Base-by-base conservation (phyloP, 2,888 invertebrate genomes). In the Lasioglossum calceatum region DNA sequence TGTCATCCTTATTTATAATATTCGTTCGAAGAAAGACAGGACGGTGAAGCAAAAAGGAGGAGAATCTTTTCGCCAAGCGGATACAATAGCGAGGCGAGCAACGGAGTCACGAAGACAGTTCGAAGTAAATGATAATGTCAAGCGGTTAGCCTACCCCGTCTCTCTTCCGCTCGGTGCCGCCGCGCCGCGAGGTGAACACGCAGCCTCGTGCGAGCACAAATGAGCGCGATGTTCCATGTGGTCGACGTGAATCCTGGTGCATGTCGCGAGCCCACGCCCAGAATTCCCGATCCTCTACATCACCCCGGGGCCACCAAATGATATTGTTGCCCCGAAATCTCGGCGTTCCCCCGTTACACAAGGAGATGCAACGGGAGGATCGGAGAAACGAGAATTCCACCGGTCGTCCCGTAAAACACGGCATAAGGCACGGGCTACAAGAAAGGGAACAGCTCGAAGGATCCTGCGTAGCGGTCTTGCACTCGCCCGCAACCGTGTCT, bases 191-290 rank as follows among this genome's bases (percentile, higher is more conserved):
- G 75, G 81, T 74, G 78, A 81, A 90, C 90, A 91, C 82, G 90
- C 82, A 87, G 67, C 76, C 76, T 79, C 85, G 86, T 87, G 84
- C 91, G 84, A 79, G 90, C 93, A 91, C 92, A 93, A 93, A 93
- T 91, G 93, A 93, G 92, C 89, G 88, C 89, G 90, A 91, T 92
- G 92, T 92, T 92, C 88, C 83, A 85, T 87, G 87, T 85, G 90
- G 89, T 87, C 87, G 88, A 91, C 92, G 92, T 84, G 91, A 93
- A 92, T 92, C 92, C 82, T 84, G 89, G 91, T 78, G 91, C 93
- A 92, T 94, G 93, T 94, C 87, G 90, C 88, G 87, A 85, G 90
- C 93, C 94, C 94, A 94, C 94, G 94, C 93, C 92, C 92, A 86
- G 91, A 91, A 93, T 93, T 91, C 92, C 82, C 92, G 91, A 92